Evolutionary conservation across 2,888 invertebrate genomes (phyloP).

Genomic region (Hydroisotoma schaefferi): DNA sequence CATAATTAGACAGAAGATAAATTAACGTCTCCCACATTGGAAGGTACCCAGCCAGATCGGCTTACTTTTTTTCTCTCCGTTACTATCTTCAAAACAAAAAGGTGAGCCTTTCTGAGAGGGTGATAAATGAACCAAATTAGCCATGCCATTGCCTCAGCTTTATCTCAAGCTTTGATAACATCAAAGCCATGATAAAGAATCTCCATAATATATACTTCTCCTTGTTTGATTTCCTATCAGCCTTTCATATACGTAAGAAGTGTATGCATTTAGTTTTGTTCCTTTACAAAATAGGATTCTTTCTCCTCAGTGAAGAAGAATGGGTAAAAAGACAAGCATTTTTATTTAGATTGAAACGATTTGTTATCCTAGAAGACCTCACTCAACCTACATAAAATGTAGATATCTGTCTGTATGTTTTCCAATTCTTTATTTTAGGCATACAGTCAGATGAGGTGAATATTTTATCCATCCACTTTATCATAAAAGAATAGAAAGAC

Average conservation of each 20-base stretch:
- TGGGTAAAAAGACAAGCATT: conserved; percentile 39
- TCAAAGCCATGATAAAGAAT: neutral
- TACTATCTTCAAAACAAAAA: too few species aligned
- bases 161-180: too few species aligned
- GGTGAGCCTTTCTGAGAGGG: conserved; percentile 31
- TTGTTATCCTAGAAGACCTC: conserved; percentile 33
- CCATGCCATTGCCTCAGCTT: conserved; percentile 22
- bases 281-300: conserved; percentile 14
- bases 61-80: too few species aligned
- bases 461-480: too few species aligned
- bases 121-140: conserved; percentile 41
- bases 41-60: too few species aligned
- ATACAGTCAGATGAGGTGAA: conserved; percentile 11
- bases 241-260: too few species aligned
- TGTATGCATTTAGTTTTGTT: too few species aligned
- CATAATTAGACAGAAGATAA: too few species aligned
- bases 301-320: conserved; percentile 16
- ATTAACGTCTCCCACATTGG: too few species aligned
- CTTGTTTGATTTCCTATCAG: too few species aligned
- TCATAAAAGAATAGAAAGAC: too few species aligned
- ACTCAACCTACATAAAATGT: conserved; percentile 17
- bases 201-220: too few species aligned
- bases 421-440: conserved; percentile 8
- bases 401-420: conserved; percentile 6
- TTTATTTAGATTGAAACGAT: conserved; percentile 42